Evolutionary conservation across 2,888 invertebrate species (phyloP).

Genomic region (Apamea monoglypha): DNA sequence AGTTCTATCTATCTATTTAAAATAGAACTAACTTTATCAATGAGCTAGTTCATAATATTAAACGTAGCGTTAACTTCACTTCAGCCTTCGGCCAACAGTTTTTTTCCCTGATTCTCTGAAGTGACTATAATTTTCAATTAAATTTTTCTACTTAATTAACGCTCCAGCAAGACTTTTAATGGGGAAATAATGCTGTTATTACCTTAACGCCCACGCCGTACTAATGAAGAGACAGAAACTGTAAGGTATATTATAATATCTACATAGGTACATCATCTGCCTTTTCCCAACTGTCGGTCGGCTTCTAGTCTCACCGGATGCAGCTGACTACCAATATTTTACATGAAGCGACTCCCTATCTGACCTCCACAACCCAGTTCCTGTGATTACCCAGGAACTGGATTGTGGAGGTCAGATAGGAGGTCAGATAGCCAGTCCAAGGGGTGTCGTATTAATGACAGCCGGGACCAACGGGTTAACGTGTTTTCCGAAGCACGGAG

Average conservation of each 20-base stretch:
- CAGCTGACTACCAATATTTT: too few species aligned
- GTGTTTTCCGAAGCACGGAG: too few species aligned
- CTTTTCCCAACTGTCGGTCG: too few species aligned
- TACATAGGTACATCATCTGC: neutral
- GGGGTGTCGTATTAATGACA: too few species aligned
- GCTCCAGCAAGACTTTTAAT: slow-evolving; percentile 25
- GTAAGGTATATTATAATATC: neutral
- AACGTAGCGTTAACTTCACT: neutral
- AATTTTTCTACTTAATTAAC: slow-evolving; percentile 35
- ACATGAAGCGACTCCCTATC: too few species aligned
- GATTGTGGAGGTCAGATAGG: too few species aligned
- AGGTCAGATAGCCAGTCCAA: too few species aligned
- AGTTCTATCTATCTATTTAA: neutral
- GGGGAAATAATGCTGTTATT: slow-evolving; percentile 11
- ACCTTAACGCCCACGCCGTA: neutral
- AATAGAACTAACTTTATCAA: neutral
- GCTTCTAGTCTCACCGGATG: too few species aligned
- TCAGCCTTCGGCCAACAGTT: neutral
- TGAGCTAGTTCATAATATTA: neutral
- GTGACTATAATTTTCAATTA: slow-evolving; percentile 40
- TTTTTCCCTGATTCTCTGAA: slow-evolving; percentile 17
- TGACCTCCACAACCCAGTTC: too few species aligned
- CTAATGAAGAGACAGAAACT: neutral
- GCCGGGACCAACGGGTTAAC: too few species aligned
- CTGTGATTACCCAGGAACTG: too few species aligned